Base-by-base conservation (phyloP, 2,888 invertebrate genomes). In the Cheilosia urbana region DNA sequence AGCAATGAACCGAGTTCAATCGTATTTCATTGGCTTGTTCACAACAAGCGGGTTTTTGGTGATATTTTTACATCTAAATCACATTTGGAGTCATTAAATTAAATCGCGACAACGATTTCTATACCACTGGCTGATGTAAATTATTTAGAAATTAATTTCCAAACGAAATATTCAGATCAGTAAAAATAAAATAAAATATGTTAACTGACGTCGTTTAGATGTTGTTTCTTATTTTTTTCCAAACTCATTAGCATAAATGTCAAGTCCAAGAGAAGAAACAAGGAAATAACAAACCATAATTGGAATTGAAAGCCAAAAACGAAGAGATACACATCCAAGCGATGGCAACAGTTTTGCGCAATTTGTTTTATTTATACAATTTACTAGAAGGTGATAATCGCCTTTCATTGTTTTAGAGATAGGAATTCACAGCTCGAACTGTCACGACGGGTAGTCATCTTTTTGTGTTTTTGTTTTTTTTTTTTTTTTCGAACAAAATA, bases 201-300 rank as follows among this genome's bases (percentile, higher is more conserved):
- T 65, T 57, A 49, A 57, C 21, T 49, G 19, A 49, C 65, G 66
- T 60, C 66, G 66, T 51, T 76, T 68, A 51, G 47, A 47, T 17
- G 47, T 47, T n/a, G 21, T 58, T 58, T 68, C 58, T 42, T 63
- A 40, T 19, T 24, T 34, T 34, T 2, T 4, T 4, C 13, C 13
- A 3, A 9, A 6, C 34, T 62, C 42, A 69, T 78, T 69, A 55
- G 55, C 77, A 78, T 78, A 47, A 40, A 47, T 57, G 17, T n/a
- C 19, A n/a, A 42, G 21, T 3, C 13, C 11, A 19, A 17, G 30
- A 21, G 30, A 34, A 37, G n/a, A 65, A 49, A 66, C 57, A 57
- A 77, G 68, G 68, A 77, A 77, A 76, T 76, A 66, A 68, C 49
- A 40, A 60, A 45, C 24, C 69, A 63, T 69, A 69, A 78, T 69